Conservation (phyloP, 2,888 invertebrate genomes). For the Rapana venosa region DNA sequence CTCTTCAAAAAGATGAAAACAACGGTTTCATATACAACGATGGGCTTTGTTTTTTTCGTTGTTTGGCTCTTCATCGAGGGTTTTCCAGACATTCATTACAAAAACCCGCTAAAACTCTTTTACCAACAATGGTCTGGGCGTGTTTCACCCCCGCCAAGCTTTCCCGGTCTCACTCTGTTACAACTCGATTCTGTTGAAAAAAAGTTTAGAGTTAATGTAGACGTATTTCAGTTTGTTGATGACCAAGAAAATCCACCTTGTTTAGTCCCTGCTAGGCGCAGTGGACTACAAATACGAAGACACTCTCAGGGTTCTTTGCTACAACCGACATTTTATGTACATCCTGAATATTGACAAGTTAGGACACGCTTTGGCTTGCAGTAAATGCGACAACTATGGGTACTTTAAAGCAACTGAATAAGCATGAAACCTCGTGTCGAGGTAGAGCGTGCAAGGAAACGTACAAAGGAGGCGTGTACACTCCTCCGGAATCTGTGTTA, state of each 20-base stretch:
- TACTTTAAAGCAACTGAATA: neutral
- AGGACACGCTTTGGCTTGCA: neutral
- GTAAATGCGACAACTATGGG: neutral
- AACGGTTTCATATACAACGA: neutral
- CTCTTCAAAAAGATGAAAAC: neutral
- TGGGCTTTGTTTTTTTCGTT: neutral
- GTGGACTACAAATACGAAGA: neutral
- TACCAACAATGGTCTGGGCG: neutral
- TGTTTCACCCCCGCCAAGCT: neutral
- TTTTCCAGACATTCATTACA: neutral
- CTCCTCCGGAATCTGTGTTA: neutral
- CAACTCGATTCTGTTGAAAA: neutral
- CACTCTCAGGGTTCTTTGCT: neutral
- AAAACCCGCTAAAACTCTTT: neutral
- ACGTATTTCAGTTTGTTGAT: neutral
- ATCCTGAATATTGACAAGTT: neutral
- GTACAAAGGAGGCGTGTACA: neutral
- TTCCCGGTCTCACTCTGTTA: neutral
- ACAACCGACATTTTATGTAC: neutral
- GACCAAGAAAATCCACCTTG: neutral
- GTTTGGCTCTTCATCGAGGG: neutral
- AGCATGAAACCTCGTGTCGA: neutral
- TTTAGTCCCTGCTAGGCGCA: neutral
- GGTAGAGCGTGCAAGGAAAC: neutral
- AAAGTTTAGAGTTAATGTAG: neutral